Conservation (phyloP, 1,140 invertebrate genomes). For the Melipona quadrifasciata region DNA sequence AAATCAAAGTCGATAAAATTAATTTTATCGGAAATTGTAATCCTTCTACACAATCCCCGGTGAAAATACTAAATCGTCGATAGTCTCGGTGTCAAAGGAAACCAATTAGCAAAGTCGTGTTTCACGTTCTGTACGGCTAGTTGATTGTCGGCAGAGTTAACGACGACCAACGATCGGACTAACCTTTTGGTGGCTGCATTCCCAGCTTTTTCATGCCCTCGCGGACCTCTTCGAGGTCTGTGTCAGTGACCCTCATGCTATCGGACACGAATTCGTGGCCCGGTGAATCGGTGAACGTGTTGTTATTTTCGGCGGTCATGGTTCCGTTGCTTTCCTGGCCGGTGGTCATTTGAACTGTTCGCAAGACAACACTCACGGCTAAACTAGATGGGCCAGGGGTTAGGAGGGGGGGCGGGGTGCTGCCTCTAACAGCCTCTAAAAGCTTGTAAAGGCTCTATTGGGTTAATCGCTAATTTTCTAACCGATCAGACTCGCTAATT, state of each 20-base stretch:
- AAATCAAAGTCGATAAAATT: too few species aligned
- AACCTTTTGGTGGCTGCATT: conserved; percentile 80
- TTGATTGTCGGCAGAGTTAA: neutral
- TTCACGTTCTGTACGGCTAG: neutral
- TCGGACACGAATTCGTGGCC: conserved; percentile 87
- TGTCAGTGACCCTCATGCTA: conserved; percentile 83
- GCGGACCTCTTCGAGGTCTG: conserved; percentile 86
- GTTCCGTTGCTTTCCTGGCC: conserved; percentile 63
- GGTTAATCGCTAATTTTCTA: too few species aligned
- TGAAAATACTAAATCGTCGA: neutral
- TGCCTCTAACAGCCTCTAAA: neutral
- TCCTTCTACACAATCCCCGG: too few species aligned
- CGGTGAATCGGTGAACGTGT: conserved; percentile 69
- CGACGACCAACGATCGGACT: conserved; percentile 72
- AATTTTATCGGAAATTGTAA: too few species aligned
- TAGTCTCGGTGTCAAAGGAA: neutral
- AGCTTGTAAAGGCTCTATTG: neutral
- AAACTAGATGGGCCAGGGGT: conserved; percentile 67
- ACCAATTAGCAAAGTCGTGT: neutral
- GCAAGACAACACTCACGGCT: conserved; percentile 77
- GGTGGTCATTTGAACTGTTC: conserved; percentile 74
- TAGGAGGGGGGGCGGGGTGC: neutral
- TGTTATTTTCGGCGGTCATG: conserved; percentile 58
- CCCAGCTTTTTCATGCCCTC: conserved; percentile 87
- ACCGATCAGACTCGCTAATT: neutral